These are phyloP conservation scores for Lasioglossum baleicum DNA, from an alignment of 1,140 invertebrate genomes.

Conservation along the genomic window DNA sequence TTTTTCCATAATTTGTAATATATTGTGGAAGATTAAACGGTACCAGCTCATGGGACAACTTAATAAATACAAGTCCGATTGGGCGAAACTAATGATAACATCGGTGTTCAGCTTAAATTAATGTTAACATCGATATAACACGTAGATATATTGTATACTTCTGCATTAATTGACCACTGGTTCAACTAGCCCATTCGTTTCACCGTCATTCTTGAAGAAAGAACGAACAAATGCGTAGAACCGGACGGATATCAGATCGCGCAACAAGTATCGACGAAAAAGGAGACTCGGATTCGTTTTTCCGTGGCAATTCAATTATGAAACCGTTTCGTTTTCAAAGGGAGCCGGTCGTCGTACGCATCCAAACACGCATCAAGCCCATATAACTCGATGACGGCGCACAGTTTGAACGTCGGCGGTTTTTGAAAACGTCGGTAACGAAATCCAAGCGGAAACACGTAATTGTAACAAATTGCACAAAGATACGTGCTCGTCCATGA, in stretches of 20 bases:
- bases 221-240: too few species aligned
- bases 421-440: not conserved
- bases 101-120: too few species aligned
- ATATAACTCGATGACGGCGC: not conserved
- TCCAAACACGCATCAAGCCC: not conserved
- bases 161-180: too few species aligned
- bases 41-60: too few species aligned
- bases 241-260: not conserved
- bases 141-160: too few species aligned
- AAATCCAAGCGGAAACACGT: not conserved
- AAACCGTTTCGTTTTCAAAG: not conserved
- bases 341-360: not conserved
- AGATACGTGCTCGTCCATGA: not conserved
- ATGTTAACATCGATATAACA: too few species aligned
- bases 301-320: not conserved
- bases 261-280: not conserved
- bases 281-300: not conserved
- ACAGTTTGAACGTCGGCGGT: not conserved
- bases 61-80: too few species aligned
- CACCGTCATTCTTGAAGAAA: too few species aligned
- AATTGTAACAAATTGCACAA: not conserved
- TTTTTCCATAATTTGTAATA: too few species aligned
- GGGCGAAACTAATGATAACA: too few species aligned
- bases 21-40: too few species aligned
- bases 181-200: too few species aligned